A percentile compares a stretch with the other conserved stretches of the same genome.
phyloP scores from a whole-genome alignment of 2,888 invertebrate genomes.

The Apotomis betuletana region DNA sequence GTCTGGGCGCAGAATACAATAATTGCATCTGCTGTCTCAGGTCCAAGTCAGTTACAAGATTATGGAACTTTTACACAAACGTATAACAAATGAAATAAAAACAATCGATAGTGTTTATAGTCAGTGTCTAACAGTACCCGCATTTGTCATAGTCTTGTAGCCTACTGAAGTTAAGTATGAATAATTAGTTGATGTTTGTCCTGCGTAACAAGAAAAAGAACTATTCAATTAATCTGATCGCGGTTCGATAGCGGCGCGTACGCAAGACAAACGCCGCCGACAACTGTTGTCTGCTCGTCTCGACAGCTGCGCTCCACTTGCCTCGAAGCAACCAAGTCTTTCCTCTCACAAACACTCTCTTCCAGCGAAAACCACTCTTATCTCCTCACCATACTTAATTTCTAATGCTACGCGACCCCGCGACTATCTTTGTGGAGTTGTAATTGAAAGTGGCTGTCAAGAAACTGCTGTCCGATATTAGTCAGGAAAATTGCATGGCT shows the following conservation, averaged over 20 bases:
- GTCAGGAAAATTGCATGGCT: constrained; percentile 66
- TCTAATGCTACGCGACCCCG: constrained; percentile 49
- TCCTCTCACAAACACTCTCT: constrained; percentile 44
- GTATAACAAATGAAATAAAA: not conserved
- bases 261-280: constrained; percentile 73
- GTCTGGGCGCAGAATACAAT: not conserved
- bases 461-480: constrained; percentile 69
- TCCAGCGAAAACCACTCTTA: constrained; percentile 54
- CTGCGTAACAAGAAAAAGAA: constrained; percentile 35
- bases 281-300: constrained; percentile 81
- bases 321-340: constrained; percentile 46
- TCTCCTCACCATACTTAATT: constrained; percentile 50
- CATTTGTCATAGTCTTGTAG: constrained; percentile 13
- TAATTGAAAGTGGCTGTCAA: constrained; percentile 71
- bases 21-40: not conserved
- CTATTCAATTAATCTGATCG: constrained; percentile 38
- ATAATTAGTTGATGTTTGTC: constrained; percentile 35
- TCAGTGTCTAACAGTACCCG: not conserved
- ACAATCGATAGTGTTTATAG: not conserved
- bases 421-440: constrained; percentile 52
- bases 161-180: constrained; percentile 24
- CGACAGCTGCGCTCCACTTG: constrained; percentile 80
- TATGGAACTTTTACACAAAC: not conserved
- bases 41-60: no score
- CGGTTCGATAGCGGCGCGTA: constrained; percentile 55